Evolutionary conservation across 2,888 invertebrate genomes (phyloP), one percentile per base, ranked within the genome.

Genomic region (Epiblema foenella): DNA sequence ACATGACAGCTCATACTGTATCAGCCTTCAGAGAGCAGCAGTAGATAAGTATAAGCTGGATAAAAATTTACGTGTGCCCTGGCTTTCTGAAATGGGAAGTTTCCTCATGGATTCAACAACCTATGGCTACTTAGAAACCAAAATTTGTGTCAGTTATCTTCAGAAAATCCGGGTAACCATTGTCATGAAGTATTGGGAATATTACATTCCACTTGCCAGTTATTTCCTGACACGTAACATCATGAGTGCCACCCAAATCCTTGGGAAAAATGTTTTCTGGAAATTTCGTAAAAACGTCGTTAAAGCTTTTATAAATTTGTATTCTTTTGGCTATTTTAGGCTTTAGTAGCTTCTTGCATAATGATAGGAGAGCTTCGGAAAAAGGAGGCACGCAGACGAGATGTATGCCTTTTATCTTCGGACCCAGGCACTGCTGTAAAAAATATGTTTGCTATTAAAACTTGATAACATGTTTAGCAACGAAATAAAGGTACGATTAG

Each of bases 151-250:
- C 18, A 64, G 2, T 37, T 8, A 39, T 39, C 11, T 52, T 2
- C 10, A 2, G 11, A 37, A 29, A 17, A 8, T 52, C n/a, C 18
- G 18, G 24, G 4, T 17, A 17, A 51, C 51, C 51, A n/a, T 51
- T 15, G 17, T 51, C 9, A 8, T 33, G 9, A 5, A 33, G 0
- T 33, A 5, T 8, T 33, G 8, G 33, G 33, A 33, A 8, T 33
- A 8, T 33, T 33, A 5, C 3, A 10, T 5, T 24, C 20, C 15
- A 69, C 69, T 72, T 72, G 82, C 83, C 80, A 66, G 76, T 67
- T 15, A 83, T 76, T 11, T 83, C 78, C 37, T 80, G 75, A n/a
- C 77, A 73, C 9, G 75, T 76, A 0, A 75, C 62, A 1, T 79
- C 76, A 0, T 67, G 54, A 12, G 65, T 70, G 8, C 75, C 75